Conservation (phyloP, 2,113 vertebrate genomes). For the Lophura nycthemera region DNA sequence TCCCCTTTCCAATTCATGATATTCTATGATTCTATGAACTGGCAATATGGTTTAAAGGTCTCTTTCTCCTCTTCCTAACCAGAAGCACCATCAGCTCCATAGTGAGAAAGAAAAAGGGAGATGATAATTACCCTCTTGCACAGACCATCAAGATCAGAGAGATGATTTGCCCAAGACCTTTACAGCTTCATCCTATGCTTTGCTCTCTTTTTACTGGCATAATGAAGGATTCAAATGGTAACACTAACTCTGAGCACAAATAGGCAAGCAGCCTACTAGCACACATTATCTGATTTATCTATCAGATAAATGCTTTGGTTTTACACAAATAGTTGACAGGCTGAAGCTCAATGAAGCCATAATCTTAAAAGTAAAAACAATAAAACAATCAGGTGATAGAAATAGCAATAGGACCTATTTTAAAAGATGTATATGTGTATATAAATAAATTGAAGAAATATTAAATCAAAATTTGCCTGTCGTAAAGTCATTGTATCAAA, state of each 20-base stretch:
- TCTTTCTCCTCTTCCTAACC: background rate
- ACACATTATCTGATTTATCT: background rate
- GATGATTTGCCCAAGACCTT: background rate
- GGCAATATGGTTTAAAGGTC: background rate
- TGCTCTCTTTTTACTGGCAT: background rate
- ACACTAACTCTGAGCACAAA: background rate
- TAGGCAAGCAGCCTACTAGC: too few species aligned
- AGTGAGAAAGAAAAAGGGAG: background rate
- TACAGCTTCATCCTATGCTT: background rate
- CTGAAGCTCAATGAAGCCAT: background rate
- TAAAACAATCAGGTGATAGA: background rate
- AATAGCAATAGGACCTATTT: background rate
- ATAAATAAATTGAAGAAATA: background rate
- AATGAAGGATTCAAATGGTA: background rate
- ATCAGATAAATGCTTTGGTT: background rate
- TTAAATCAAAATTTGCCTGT: background rate
- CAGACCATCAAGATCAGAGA: background rate
- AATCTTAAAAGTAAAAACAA: background rate
- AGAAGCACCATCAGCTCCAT: background rate
- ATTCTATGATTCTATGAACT: background rate
- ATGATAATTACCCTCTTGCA: background rate
- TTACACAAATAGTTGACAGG: background rate
- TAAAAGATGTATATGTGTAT: background rate
- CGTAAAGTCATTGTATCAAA: background rate
- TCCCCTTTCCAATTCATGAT: too few species aligned